Percentiles rank a stretch among this genome's conserved stretches.
Conservation (phyloP, 2,888 invertebrate species). For the Drosophila acutilabella region DNA sequence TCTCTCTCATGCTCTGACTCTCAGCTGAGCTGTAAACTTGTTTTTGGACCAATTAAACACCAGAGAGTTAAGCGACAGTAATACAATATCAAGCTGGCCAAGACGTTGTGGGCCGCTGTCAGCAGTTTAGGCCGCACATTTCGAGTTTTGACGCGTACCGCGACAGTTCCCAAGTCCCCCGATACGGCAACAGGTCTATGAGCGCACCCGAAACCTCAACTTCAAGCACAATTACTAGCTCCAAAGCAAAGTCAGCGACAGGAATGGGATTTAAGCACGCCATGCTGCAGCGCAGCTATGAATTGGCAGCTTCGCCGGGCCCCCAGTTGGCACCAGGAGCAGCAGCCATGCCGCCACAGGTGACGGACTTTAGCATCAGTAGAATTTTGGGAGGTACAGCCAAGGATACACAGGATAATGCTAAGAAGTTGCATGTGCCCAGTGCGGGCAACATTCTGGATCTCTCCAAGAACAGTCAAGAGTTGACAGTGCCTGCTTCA, state of each 20-base stretch:
- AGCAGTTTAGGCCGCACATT: conserved; percentile 72
- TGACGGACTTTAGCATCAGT: conserved; percentile 84
- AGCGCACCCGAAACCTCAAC: conserved; percentile 59
- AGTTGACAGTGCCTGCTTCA: conserved; percentile 3
- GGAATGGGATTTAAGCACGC: conserved; percentile 84
- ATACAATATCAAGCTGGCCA: conserved; percentile 48
- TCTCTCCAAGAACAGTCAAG: conserved; percentile 77
- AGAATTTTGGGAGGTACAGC: conserved; percentile 66
- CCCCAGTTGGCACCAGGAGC: conserved; percentile 33
- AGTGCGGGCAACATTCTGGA: conserved; percentile 72
- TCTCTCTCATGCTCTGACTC: neutral
- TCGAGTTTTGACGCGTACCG: conserved; percentile 82
- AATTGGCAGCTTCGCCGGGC: conserved; percentile 70
- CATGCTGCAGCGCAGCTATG: conserved; percentile 82
- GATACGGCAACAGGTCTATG: conserved; percentile 64
- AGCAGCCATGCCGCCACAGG: conserved; percentile 55
- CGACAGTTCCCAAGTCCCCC: conserved; percentile 68
- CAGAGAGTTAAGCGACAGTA: conserved; percentile 31
- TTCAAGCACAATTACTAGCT: neutral
- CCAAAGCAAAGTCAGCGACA: conserved; percentile 13
- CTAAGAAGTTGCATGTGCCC: conserved; percentile 17
- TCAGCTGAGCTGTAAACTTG: conserved; percentile 48
- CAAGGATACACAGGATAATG: conserved; percentile 14
- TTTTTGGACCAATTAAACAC: conserved; percentile 75
- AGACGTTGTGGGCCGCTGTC: conserved; percentile 66